Base-by-base conservation (phyloP, 2,113 vertebrate species). In the Engystomops pustulosus region DNA sequence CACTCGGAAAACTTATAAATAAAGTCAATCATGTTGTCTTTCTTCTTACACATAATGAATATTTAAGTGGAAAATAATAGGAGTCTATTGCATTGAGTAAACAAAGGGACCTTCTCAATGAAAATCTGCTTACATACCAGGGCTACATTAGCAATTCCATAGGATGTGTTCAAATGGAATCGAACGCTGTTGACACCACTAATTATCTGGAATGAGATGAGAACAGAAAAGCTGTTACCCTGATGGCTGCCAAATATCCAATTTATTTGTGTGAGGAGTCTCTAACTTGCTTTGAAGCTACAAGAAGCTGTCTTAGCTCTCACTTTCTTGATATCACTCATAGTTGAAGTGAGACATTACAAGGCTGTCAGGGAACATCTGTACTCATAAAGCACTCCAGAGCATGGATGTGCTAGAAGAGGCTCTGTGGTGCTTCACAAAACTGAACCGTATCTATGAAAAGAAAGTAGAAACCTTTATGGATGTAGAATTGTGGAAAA, bases 121-220 rank as follows among this genome's bases (percentile, higher is more conserved):
- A 65, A 80, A 49, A 45, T 67, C 11, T 47, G 78, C 60, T 80
- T 80, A 47, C 58, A 68, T 67, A 65, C 17, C 23, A 68, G 78
- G 23, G 78, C 55, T 81, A 49, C 68, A 55, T 38, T 70, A 70
- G 60, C 32, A 11, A 81, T 81, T 81, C 47, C 65, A 81, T 71
- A 81, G 80, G 80, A 55, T 71, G 67, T 36, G 34, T n/a, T 53
- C 49, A 58, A 51, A 81, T 71, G 68, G 55, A 70, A 69, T n/a
- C 45, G 65, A 70, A 69, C 3, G 45, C 62, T 55, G 79, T 81
- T 67, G 79, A 81, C 80, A 81, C 68, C 80, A 81, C 47, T 81
- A 81, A 81, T 81, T 81, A 72, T 72, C 68, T 81, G 67, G 80
- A 81, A 81, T 55, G 68, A 72, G 80, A 71, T 70, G 67, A 81